Evolutionary conservation across 1,140 invertebrate genomes (phyloP).

Genomic region (Micrasema minimum): DNA sequence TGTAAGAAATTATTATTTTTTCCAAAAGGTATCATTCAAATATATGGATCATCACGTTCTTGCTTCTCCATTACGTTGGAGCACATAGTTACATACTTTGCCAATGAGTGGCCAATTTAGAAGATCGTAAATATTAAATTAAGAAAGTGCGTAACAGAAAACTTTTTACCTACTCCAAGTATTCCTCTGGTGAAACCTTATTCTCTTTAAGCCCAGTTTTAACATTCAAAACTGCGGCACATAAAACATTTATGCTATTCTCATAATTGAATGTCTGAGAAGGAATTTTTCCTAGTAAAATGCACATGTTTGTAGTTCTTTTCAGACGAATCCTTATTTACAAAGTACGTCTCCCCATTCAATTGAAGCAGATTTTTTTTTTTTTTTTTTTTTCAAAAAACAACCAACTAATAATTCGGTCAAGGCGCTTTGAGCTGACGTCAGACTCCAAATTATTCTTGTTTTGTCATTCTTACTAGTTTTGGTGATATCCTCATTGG

Average conservation of each 20-base stretch:
- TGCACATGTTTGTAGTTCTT: slow-evolving; percentile 23
- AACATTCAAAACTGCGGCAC: slow-evolving; percentile 42
- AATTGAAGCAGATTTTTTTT: slow-evolving; percentile 37
- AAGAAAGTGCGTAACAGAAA: not conserved
- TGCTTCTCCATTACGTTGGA: too few relatives aligned
- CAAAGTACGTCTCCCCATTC: slow-evolving; percentile 19
- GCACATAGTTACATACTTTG: too few relatives aligned
- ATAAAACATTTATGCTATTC: slow-evolving; percentile 22
- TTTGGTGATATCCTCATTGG: not conserved
- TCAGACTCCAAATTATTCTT: slow-evolving; percentile 32
- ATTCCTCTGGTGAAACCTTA: slow-evolving; percentile 28
- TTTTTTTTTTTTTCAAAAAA: too few relatives aligned
- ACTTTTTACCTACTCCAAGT: slow-evolving; percentile 39
- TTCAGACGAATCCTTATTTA: not conserved
- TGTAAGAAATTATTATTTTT: too few relatives aligned
- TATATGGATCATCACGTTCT: too few relatives aligned
- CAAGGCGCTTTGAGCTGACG: slow-evolving; percentile 38
- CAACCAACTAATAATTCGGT: slow-evolving; percentile 28
- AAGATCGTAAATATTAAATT: too few relatives aligned
- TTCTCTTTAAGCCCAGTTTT: slow-evolving; percentile 44
- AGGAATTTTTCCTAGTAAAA: slow-evolving; percentile 45
- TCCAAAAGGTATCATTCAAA: too few relatives aligned
- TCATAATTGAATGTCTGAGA: slow-evolving; percentile 13
- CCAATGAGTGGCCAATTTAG: too few relatives aligned
- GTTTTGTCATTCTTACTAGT: slow-evolving; percentile 27